Evolutionary conservation across 1,140 invertebrate species (phyloP).

Genomic region (Tetragonula clypearis): DNA sequence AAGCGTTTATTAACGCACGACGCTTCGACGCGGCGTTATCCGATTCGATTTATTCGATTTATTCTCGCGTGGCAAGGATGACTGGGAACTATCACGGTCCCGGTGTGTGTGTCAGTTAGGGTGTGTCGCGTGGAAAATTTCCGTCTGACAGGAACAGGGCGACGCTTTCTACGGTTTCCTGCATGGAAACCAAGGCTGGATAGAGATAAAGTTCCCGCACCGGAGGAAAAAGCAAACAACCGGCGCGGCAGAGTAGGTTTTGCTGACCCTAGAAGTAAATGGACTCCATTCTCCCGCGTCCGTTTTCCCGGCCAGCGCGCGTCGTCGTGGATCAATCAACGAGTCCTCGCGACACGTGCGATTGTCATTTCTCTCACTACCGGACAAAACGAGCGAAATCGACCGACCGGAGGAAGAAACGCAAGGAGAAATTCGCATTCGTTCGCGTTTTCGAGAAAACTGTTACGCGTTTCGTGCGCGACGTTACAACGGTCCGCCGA

Average conservation of each 20-base stretch:
- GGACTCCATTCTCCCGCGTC: slow-evolving; percentile 19
- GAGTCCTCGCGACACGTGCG: slow-evolving; percentile 19
- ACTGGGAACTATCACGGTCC: neutral
- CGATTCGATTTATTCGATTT: neutral
- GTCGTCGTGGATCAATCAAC: slow-evolving; percentile 30
- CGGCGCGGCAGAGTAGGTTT: slow-evolving; percentile 1
- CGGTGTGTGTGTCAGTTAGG: neutral
- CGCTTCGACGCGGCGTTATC: neutral
- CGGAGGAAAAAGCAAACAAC: slow-evolving; percentile 18
- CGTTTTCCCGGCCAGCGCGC: neutral
- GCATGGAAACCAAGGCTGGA: neutral
- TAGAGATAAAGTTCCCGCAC: neutral
- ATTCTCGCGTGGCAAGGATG: neutral
- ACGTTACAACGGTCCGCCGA: too few relatives aligned
- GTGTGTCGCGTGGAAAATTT: slow-evolving; percentile 4
- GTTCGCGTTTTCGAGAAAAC: neutral
- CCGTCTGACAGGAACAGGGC: neutral
- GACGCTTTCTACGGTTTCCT: neutral
- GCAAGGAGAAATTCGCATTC: neutral
- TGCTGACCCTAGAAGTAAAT: slow-evolving; percentile 35
- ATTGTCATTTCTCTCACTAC: slow-evolving; percentile 4
- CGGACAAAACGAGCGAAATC: neutral
- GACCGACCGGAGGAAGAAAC: too few relatives aligned
- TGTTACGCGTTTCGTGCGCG: neutral
- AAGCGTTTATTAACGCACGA: neutral